Evolutionary conservation across 2,888 invertebrate genomes (phyloP), one percentile per base, ranked within the genome.

Genomic region (Macaria liturata): DNA sequence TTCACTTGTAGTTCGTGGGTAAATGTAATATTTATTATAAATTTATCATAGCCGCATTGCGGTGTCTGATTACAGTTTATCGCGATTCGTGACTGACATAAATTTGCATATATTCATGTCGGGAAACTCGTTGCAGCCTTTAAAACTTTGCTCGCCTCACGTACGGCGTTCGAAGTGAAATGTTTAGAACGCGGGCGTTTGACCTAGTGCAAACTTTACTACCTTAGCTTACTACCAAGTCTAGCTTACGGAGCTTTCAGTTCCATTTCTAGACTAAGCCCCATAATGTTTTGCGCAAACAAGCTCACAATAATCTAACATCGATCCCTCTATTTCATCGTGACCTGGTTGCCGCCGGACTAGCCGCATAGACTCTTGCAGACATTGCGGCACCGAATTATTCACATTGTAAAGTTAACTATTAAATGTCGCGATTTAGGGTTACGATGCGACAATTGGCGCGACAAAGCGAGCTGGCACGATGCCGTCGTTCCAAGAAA

Each of bases 331-430:
- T 43, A 55, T 32, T 49, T 34, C 31, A 49, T 37, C 49, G 55
- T 62, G 61, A 62, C 61, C 58, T 58, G 57, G 49, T 55, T 59
- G 31, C 9, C 53, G 48, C 45, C 48, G 54, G 52, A 48, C 49
- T 48, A 32, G 40, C 49, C 40, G 49, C 55, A 60, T 37, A 42
- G 42, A 46, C 45, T 48, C 48, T 46, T 52, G 52, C 52, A 60
- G 55, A 60, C 59, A 37, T 32, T 49, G 55, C 55, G 55, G 55
- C 52, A 46, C 59, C 52, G 32, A 49, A 40, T 34, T 31, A 51
- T 37, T 37, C 34, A 37, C 34, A 37, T 4, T 37, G 34, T 37
- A 37, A 7, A 37, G 34, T 37, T 7, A 6, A 37, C 42, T 42
- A 42, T 42, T 8, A 8, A 42, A 42, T 42, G 42, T 4, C 8